Evolutionary conservation across 1,140 invertebrate species (phyloP).

Genomic region (Rhopalosiphum padi): DNA sequence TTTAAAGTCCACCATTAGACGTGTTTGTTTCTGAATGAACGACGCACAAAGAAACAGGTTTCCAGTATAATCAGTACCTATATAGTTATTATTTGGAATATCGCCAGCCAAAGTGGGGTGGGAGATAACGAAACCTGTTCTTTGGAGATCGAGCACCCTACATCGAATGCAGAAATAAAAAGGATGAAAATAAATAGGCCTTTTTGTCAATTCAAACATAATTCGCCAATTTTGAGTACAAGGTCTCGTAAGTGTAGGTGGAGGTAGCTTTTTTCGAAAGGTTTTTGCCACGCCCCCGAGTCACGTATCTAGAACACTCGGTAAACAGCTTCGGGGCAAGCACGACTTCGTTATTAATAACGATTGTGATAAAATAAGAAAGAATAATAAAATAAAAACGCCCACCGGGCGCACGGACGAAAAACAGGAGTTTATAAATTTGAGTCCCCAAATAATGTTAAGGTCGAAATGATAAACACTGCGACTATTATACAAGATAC

Average conservation of each 20-base stretch:
- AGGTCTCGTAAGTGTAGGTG: conserved; percentile 10
- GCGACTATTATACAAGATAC: neutral
- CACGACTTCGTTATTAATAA: conserved; percentile 55
- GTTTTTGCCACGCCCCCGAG: conserved; percentile 49
- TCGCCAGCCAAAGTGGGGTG: neutral
- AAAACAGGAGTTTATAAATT: conserved; percentile 31
- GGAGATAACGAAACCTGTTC: conserved; percentile 40
- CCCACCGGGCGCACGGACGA: neutral
- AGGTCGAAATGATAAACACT: neutral
- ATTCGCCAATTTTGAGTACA: conserved; percentile 19
- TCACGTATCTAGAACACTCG: conserved; percentile 55
- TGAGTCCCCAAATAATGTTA: neutral
- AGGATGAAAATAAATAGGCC: neutral
- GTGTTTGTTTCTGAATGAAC: conserved; percentile 30
- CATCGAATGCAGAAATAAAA: neutral
- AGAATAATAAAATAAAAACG: conserved; percentile 26
- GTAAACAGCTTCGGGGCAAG: conserved; percentile 42
- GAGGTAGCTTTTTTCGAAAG: conserved; percentile 39
- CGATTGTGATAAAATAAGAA: conserved; percentile 45
- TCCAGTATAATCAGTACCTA: neutral
- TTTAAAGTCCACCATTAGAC: conserved; percentile 14
- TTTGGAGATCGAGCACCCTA: neutral
- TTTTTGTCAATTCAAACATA: neutral
- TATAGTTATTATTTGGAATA: conserved; percentile 45
- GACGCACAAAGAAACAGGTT: conserved; percentile 52